Evolutionary conservation across 2,797 vertebrate species (phyloP).

Genomic region (Hydrolagus colliei): DNA sequence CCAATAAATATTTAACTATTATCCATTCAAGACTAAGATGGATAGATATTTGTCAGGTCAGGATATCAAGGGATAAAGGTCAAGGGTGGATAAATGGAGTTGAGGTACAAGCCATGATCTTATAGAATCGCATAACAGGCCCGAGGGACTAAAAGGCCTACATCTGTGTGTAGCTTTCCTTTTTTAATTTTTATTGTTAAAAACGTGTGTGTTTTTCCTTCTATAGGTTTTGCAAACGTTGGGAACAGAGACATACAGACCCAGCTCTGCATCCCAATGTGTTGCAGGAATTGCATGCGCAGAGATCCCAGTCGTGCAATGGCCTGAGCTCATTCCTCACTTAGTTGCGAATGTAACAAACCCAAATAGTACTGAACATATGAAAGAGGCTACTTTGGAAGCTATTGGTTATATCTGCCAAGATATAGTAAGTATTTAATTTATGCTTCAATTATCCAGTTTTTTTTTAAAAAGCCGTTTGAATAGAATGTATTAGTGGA

Average conservation of each 20-base stretch:
- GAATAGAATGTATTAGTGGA: no score
- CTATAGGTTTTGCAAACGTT: slow-evolving; percentile 83
- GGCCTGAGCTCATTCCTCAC: slow-evolving; percentile 92
- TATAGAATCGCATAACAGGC: no score
- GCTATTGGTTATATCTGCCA: slow-evolving; percentile 99
- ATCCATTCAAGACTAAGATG: no score
- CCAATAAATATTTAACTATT: no score
- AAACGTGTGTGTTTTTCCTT: neutral
- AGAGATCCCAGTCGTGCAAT: slow-evolving; percentile 90
- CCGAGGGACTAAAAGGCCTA: no score
- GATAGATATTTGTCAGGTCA: no score
- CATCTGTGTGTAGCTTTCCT: no score
- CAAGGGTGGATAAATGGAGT: no score
- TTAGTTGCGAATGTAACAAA: slow-evolving; percentile 90
- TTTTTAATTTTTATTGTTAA: neutral
- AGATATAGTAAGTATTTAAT: slow-evolving; percentile 80
- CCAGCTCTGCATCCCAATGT: slow-evolving; percentile 95
- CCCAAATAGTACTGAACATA: slow-evolving; percentile 89
- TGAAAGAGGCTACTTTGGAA: slow-evolving; percentile 97
- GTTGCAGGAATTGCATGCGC: slow-evolving; percentile 96
- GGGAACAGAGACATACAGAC: slow-evolving; percentile 91
- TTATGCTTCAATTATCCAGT: neutral
- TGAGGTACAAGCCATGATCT: no score
- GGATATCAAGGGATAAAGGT: no score
- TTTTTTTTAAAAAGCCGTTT: no score